These are phyloP conservation scores for Mastomys coucha DNA, from an alignment of 2,113 vertebrate genomes.

Conservation along the genomic window DNA sequence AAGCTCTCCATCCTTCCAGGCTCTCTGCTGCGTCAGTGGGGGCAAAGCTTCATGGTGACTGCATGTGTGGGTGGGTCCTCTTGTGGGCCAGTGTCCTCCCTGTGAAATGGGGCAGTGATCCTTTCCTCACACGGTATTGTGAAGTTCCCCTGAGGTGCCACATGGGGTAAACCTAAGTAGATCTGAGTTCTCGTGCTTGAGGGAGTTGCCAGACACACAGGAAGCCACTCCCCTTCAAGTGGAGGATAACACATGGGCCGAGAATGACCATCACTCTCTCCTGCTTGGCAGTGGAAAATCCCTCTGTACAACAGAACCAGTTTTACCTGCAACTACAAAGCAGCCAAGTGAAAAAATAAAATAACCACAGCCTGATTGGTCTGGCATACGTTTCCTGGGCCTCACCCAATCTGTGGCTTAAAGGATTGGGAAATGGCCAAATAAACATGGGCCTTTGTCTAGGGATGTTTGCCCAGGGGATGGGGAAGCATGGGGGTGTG, in stretches of 20 bases:
- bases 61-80: neutral
- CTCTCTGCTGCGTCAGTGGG: neutral
- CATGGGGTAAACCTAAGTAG: neutral
- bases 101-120: neutral
- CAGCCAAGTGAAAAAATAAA: constrained; percentile 53
- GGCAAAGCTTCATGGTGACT: neutral
- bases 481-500: neutral
- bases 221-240: neutral
- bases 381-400: neutral
- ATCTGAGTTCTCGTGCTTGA: neutral
- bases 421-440: constrained; percentile 46
- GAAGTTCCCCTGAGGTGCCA: neutral
- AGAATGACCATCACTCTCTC: neutral
- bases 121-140: neutral
- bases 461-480: constrained; percentile 3
- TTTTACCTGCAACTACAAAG: neutral
- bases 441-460: neutral
- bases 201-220: neutral
- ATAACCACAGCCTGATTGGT: neutral
- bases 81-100: neutral
- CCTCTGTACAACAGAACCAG: constrained; percentile 44
- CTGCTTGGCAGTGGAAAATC: neutral
- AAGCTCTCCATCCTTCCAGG: neutral
- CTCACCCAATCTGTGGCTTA: neutral
- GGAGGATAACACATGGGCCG: neutral